phyloP scores from a whole-genome alignment of 2,113 vertebrate species.

The Oxygymnocypris stewartii region DNA sequence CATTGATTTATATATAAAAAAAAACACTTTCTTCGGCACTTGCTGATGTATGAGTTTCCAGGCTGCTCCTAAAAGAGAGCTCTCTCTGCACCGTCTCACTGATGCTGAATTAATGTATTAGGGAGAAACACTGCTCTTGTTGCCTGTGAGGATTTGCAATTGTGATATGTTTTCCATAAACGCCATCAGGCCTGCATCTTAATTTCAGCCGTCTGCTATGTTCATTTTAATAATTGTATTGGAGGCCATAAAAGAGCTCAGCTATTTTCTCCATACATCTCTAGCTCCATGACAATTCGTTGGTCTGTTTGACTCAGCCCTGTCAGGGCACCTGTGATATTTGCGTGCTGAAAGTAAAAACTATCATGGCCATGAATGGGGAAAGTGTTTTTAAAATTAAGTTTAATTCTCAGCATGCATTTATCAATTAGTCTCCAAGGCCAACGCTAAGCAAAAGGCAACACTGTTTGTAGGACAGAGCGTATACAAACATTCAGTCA shows the following conservation, averaged over 20 bases:
- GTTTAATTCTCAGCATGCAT: not conserved
- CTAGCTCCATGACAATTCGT: not conserved
- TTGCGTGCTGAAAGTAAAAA: not conserved
- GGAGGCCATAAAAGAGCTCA: constrained; percentile 14
- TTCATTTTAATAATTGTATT: constrained; percentile 36
- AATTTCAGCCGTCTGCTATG: constrained; percentile 25
- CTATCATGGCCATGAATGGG: not conserved
- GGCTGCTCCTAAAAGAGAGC: constrained; percentile 48
- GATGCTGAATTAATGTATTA: constrained; percentile 34
- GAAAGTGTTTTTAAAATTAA: not conserved
- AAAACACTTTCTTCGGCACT: constrained; percentile 56
- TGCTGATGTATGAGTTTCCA: constrained; percentile 56
- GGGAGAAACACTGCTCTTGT: constrained; percentile 4
- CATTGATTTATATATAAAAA: constrained; percentile 61
- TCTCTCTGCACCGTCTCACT: constrained; percentile 42
- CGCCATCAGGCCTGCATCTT: constrained; percentile 46
- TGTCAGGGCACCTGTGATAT: constrained; percentile 42
- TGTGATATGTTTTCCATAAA: constrained; percentile 57
- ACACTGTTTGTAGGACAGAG: not conserved
- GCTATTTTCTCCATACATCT: constrained; percentile 17
- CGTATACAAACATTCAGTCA: not conserved
- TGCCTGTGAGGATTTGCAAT: constrained; percentile 44
- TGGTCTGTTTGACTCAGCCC: not conserved
- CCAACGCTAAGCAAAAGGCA: not conserved
- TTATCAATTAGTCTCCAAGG: not conserved